Percentiles rank a stretch among this genome's conserved stretches.
Conservation (phyloP, 1,140 invertebrate species). For the Druon quercuslanigerum region DNA sequence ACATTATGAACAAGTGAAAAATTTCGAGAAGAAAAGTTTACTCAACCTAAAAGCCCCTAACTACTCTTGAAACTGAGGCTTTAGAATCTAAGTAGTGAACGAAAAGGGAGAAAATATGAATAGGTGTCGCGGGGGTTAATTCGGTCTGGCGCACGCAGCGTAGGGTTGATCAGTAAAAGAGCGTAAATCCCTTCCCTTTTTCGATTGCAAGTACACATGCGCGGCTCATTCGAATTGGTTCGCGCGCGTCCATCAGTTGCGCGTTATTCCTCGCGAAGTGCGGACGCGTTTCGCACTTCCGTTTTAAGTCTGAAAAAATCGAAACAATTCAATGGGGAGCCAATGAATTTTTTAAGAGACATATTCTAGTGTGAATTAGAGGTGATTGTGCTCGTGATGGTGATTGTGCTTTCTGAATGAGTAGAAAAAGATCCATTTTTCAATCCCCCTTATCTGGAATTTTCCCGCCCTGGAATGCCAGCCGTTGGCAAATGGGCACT, state of each 20-base stretch:
- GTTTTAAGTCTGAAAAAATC: background rate
- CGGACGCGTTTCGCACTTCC: constrained; percentile 11
- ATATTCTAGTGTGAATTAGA: background rate
- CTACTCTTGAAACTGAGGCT: background rate
- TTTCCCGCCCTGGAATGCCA: constrained; percentile 41
- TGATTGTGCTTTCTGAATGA: background rate
- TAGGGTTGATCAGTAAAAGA: constrained; percentile 20
- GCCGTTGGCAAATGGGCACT: constrained; percentile 39
- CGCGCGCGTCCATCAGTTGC: constrained; percentile 27
- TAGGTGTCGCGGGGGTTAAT: constrained; percentile 15
- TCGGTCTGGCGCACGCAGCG: background rate
- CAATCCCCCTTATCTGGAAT: background rate
- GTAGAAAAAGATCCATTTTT: background rate
- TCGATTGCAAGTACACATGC: constrained; percentile 10
- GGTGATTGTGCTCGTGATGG: background rate
- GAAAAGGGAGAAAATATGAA: constrained; percentile 2
- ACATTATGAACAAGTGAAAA: background rate
- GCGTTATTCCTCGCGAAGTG: constrained; percentile 21
- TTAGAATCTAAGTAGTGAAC: constrained; percentile 6
- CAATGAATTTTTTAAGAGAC: background rate
- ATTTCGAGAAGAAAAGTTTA: background rate
- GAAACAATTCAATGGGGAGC: background rate
- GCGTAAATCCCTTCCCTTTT: background rate
- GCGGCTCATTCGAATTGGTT: constrained; percentile 8
- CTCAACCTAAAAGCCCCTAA: background rate